Base-by-base conservation (phyloP, 1,140 invertebrate species). In the Heliconius eleuchia region DNA sequence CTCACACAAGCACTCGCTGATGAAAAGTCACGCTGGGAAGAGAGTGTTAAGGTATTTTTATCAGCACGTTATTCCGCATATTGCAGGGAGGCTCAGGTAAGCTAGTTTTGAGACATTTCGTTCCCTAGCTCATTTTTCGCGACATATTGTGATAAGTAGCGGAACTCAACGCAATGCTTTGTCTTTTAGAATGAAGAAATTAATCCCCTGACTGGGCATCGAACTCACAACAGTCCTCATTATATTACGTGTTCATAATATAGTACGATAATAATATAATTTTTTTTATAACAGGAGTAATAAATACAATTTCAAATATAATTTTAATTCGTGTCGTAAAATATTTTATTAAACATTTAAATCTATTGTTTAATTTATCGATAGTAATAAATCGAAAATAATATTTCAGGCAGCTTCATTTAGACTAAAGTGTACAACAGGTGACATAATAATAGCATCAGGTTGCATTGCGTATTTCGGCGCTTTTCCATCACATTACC, bases 391-490 rank as follows among this genome's bases (percentile, higher is more conserved):
- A 2, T 42, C 2, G 11, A 42, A 66, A 46, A 16, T 4, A 0
- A 4, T 27, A 13, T 78, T 75, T 39, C 93, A 95, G 92, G 84
- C 78, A 84, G 95, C 90, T 88, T 95, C 81, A 75, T 86, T 81
- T 30, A 89, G 96, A 82, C 95, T 97, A 72, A 87, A 95, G 71
- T 97, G 97, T 92, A 92, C 97, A 4, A 96, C 96, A 0, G 97
- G 98, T 0, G 98, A 99, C 91, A 97, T 97, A 8, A 95, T 99
- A 72, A 95, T 99, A 16, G 97, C 97, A 0, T 96, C 98, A 9
- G 98, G 97, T 30, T 97, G 96, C 78, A 96, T 99, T 16, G 97
- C 98, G 34, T 99, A 99, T 92, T 94, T 98, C 27, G 98, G 98
- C 1, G 97, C 98, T 13, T 99, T 99, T 85, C 98, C 98, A 0